Evolutionary conservation across 2,888 invertebrate genomes (phyloP).

Genomic region (Sarcophaga rosellei): DNA sequence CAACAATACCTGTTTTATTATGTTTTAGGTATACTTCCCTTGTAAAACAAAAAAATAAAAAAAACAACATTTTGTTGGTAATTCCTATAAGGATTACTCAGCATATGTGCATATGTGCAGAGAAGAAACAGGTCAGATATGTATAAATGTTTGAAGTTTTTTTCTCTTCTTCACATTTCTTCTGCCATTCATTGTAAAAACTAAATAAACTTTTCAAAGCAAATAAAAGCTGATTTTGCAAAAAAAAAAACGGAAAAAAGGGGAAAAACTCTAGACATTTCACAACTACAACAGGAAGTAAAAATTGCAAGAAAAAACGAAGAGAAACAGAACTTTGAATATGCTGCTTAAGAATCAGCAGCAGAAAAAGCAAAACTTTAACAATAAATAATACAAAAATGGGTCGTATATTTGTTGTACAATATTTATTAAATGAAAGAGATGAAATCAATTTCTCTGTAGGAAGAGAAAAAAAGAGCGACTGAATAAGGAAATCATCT

Average conservation of each 20-base stretch:
- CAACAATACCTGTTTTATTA: not conserved
- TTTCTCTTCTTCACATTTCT: not conserved
- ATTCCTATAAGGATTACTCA: not conserved
- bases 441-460: slow-evolving; percentile 37
- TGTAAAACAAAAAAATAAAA: not conserved
- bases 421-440: slow-evolving; percentile 18
- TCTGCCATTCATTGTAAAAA: not conserved
- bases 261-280: slow-evolving; percentile 14
- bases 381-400: slow-evolving; percentile 22
- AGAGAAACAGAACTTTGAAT: not conserved
- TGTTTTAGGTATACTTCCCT: not conserved
- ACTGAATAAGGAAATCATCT: not conserved
- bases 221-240: slow-evolving; percentile 44
- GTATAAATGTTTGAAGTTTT: slow-evolving; percentile 23
- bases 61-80: not conserved
- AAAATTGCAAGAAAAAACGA: not conserved
- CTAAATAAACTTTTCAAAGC: slow-evolving; percentile 1
- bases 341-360: not conserved
- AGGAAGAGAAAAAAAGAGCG: slow-evolving; percentile 23
- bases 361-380: slow-evolving; percentile 23
- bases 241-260: not conserved
- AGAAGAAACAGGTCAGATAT: slow-evolving; percentile 23
- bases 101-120: not conserved
- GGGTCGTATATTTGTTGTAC: slow-evolving; percentile 28
- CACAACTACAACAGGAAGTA: slow-evolving; percentile 33